These are phyloP conservation scores for Corythornis cristatus DNA, from an alignment of 2,113 vertebrate species.

Conservation along the genomic window DNA sequence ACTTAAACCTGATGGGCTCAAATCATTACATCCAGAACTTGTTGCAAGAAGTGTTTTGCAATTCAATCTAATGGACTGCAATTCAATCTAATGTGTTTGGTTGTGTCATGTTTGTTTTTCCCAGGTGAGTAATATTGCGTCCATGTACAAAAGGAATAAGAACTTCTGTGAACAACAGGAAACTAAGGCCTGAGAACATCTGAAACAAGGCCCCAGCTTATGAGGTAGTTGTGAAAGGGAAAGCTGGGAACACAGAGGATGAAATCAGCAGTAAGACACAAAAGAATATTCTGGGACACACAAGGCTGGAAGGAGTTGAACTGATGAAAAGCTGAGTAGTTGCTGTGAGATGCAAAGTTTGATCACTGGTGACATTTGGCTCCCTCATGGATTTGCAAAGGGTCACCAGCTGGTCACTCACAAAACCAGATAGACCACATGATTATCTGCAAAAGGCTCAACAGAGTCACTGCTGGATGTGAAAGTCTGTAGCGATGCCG, in stretches of 20 bases:
- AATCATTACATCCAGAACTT: neutral
- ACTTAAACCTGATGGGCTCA: neutral
- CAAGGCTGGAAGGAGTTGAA: neutral
- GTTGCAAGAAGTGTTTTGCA: neutral
- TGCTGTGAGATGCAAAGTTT: neutral
- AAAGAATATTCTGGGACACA: neutral
- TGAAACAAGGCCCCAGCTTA: neutral
- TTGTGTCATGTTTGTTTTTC: too few species aligned
- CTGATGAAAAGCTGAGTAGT: neutral
- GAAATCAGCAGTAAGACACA: neutral
- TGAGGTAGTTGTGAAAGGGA: neutral
- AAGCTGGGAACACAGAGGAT: neutral
- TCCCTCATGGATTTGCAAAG: neutral
- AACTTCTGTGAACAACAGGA: neutral
- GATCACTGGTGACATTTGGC: neutral
- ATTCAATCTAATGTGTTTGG: neutral
- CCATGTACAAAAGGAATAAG: neutral
- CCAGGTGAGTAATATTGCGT: neutral
- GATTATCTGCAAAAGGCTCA: neutral
- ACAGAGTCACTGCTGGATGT: neutral
- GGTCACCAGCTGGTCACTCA: constrained; percentile 9
- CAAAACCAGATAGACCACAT: neutral
- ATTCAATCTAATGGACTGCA: neutral
- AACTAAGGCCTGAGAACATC: neutral
- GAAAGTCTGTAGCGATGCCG: neutral